Base-by-base conservation (phyloP, 2,888 invertebrate species). In the Podabrus alpinus region DNA sequence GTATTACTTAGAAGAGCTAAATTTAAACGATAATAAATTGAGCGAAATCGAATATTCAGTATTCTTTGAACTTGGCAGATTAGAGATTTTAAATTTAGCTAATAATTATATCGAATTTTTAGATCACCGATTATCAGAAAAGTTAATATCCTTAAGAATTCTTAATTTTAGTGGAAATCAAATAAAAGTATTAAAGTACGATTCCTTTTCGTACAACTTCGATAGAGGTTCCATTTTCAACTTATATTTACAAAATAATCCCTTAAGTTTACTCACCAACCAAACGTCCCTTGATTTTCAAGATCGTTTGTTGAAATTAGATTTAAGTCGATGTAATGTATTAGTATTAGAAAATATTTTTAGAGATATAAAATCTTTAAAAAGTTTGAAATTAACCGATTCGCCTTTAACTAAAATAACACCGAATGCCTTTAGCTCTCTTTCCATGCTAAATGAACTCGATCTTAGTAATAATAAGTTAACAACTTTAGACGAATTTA, bases 1-100 rank as follows among this genome's bases (percentile, higher is more conserved):
- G 0, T 84, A 84, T 17, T 79, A 86, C 13, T 75, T 87, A 61
- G 64, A 80, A 5, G 84, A 86, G 62, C 72, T 88, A 2, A 85
- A 86, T 77, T 75, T 87, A 68, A 84, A 84, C 71, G 73, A 79
- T 15, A 88, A 88, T 77, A 77, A 70, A 0, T 62, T 74, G 0
- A 60, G 4, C 3, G 45, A 67, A 59, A 73, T 76, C 7, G 13
- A 64, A 15, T 59, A 19, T 10, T 15, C 16, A 3, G 68, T 62
- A 10, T 73, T 76, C 15, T 2, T 59, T n/a, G 66, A 59, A 5
- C 24, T 73, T n/a, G 0, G 13, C 3, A 21, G 9, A 2, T 19
- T 72, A 19, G 16, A 15, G 15, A 59, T 64, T 16, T 45, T 75
- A 45, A 15, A 21, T 21, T 16, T 75, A 1, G 17, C 29, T 13